Conservation (phyloP, 2,797 vertebrate genomes). For the Manis pentadactyla region DNA sequence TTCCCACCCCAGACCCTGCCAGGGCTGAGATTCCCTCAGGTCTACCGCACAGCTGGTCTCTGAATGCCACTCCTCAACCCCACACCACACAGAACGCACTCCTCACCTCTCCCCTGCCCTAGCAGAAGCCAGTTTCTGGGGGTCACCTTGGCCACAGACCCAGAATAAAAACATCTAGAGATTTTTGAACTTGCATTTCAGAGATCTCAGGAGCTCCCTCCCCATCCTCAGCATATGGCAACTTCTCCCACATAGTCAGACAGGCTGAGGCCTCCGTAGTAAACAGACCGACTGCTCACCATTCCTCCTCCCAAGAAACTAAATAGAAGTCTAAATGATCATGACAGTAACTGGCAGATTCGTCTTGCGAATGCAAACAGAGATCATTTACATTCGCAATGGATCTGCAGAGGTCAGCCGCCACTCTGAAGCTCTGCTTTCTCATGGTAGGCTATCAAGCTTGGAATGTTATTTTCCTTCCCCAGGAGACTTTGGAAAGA, state of each 20-base stretch:
- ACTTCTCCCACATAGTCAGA: neutral
- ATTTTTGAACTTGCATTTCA: neutral
- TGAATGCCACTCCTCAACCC: neutral
- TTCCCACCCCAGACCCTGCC: neutral
- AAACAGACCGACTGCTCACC: neutral
- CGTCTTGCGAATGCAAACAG: neutral
- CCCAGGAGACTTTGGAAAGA: neutral
- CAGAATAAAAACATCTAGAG: conserved; percentile 4
- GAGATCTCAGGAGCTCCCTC: neutral
- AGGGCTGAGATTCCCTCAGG: neutral
- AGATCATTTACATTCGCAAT: neutral
- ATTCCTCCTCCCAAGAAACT: neutral
- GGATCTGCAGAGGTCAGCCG: neutral
- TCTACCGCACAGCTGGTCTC: neutral
- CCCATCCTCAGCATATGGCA: neutral
- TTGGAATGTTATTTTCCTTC: neutral
- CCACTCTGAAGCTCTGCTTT: neutral
- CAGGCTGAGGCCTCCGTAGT: neutral
- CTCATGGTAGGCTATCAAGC: rapidly evolving
- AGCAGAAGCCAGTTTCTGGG: neutral
- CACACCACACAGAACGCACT: rapidly evolving
- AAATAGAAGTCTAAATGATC: neutral
- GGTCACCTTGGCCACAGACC: neutral
- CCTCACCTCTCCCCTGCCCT: neutral
- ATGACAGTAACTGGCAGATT: neutral